Evolutionary conservation across 2,888 invertebrate species (phyloP), one percentile per base, ranked within the genome.

Genomic region (Hirtodrosophila cameraria): DNA sequence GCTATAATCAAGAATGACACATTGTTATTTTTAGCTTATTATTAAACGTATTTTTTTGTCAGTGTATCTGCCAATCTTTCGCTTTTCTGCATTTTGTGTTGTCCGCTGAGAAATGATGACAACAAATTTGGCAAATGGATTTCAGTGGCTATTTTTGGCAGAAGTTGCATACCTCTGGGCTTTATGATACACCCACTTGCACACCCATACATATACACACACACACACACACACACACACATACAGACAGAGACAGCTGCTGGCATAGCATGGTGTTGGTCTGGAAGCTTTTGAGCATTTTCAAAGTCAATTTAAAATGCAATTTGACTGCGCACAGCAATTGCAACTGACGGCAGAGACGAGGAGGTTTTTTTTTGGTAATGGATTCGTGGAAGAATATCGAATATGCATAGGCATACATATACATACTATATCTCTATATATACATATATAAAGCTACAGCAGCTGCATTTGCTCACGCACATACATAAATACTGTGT

Each of bases 111-210:
- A 67, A 50, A 62, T 39, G 63, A 46, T 50, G 55, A 30, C 64
- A 80, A 60, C 77, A 63, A 82, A 79, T 75, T 83, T 80, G 53
- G 31, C 62, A 83, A 80, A 83, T 80, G 69, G 72, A 66, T 80
- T 76, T 72, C 7, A 30, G 28, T 60, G 62, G 45, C 58, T 59
- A 66, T 83, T 80, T 80, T 64, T 57, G 72, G 64, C 58, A 66
- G 59, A 49, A 55, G 50, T 27, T 41, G 48, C 73, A 57, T 61
- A 61, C 65, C 81, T 60, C 42, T 25, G 71, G 42, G 58, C 8
- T 36, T 28, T 28, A 11, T 11, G 0, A 13, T 3, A 35, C 31
- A 48, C 9, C 30, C 27, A 39, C 18, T 2, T 5, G 31, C 43
- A 50, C 23, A 42, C 18, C 23, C 8, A 53, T 4, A 30, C 23